phyloP scores from a whole-genome alignment of 2,113 vertebrate genomes.

The Uropsilus gracilis region DNA sequence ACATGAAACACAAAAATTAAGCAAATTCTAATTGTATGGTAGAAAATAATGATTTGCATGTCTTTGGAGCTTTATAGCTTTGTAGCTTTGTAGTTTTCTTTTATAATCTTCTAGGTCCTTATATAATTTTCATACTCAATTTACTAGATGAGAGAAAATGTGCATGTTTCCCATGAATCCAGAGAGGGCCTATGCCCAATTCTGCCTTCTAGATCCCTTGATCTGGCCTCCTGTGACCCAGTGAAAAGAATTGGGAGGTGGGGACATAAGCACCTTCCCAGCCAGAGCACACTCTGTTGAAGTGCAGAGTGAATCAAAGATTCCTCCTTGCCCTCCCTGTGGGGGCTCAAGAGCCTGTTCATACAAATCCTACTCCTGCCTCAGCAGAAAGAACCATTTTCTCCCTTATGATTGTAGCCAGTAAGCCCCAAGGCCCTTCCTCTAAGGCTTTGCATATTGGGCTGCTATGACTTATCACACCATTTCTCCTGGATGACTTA shows the following conservation, averaged over 20 bases:
- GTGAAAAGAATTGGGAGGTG: not conserved
- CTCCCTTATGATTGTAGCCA: not conserved
- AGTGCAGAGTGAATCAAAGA: not conserved
- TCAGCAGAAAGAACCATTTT: not conserved
- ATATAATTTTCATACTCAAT: not conserved
- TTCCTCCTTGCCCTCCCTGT: not conserved
- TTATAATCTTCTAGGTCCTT: not conserved
- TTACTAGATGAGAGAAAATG: constrained; percentile 37
- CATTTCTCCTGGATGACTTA: not conserved
- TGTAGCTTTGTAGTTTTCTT: not conserved
- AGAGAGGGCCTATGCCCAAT: not conserved
- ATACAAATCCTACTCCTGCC: not conserved
- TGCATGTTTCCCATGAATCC: not conserved
- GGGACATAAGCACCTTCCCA: not conserved
- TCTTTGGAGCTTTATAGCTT: not conserved
- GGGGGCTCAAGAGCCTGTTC: not conserved
- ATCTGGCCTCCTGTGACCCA: not conserved
- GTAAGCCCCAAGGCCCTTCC: not conserved
- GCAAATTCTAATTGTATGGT: not conserved
- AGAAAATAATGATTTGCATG: not conserved
- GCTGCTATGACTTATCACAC: not conserved
- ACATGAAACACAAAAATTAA: not conserved
- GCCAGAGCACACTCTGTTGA: not conserved
- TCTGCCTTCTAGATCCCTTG: not conserved
- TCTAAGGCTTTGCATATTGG: not conserved